These are phyloP conservation scores for Trinorchestia longiramus DNA, from an alignment of 1,140 invertebrate genomes.

Conservation along the genomic window DNA sequence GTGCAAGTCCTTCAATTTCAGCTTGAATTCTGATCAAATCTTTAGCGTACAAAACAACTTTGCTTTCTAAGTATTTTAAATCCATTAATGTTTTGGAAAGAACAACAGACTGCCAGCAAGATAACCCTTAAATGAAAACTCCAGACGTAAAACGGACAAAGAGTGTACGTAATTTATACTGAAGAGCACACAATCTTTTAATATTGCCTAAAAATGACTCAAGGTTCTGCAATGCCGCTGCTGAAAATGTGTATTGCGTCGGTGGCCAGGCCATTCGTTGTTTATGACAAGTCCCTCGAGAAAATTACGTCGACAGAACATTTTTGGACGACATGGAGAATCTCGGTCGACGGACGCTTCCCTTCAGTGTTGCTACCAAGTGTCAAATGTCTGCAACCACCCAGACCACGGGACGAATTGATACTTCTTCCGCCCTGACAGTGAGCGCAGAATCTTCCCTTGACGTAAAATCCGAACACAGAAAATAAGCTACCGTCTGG, in stretches of 20 bases:
- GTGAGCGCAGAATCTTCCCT: not conserved
- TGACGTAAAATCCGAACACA: conserved; percentile 21
- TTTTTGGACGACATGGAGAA: conserved; percentile 7
- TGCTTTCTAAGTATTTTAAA: not conserved
- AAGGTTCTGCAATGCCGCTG: conserved; percentile 20
- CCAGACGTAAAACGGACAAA: not conserved
- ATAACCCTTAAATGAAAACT: not conserved
- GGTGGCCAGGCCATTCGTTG: conserved; percentile 42
- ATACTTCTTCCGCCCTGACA: not conserved
- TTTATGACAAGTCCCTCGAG: conserved; percentile 51
- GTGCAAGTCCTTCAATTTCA: not conserved
- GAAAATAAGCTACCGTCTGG: not conserved
- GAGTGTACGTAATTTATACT: conserved; percentile 22
- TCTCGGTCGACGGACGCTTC: not conserved
- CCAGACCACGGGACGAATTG: not conserved
- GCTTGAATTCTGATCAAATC: not conserved
- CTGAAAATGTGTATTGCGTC: conserved; percentile 46
- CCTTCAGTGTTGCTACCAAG: conserved; percentile 15
- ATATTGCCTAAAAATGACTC: conserved; percentile 46
- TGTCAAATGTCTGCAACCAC: not conserved
- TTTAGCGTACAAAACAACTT: not conserved
- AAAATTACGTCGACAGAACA: conserved; percentile 23
- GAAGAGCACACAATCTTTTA: conserved; percentile 47
- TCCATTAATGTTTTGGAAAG: not conserved
- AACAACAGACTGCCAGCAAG: not conserved